Percentiles rank a stretch among this genome's conserved stretches.
phyloP scores from a whole-genome alignment of 2,888 invertebrate genomes.

The Leptopilina syphax region DNA sequence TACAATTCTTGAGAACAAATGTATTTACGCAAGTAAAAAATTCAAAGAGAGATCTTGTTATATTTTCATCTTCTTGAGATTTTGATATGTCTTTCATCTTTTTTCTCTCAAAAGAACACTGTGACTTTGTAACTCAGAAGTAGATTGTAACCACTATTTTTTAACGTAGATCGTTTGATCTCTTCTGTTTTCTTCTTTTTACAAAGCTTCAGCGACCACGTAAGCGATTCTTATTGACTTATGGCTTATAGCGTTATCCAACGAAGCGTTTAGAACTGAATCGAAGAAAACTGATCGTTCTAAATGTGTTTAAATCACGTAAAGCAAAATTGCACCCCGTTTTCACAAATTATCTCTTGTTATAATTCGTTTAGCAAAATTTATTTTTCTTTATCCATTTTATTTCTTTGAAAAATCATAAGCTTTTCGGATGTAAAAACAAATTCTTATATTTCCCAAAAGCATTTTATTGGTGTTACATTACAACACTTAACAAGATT shows the following conservation, averaged over 20 bases:
- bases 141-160: conserved; percentile 18
- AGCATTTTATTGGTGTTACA: no score
- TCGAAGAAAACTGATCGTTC: conserved; percentile 1
- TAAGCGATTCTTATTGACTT: conserved; percentile 27
- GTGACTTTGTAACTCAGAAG: conserved; percentile 1
- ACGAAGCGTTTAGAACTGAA: background rate
- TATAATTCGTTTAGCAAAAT: background rate
- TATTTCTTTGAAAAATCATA: no score
- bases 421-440: no score
- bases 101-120: background rate
- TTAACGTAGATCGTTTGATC: conserved; percentile 29
- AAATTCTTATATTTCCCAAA: no score
- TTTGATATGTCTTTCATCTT: conserved; percentile 1
- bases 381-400: background rate
- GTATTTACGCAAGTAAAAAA: background rate
- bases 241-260: conserved; percentile 18
- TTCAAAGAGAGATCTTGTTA: background rate
- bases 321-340: background rate
- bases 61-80: background rate
- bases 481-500: no score
- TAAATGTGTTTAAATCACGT: conserved; percentile 9
- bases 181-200: background rate
- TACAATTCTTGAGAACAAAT: background rate
- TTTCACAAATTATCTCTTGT: background rate
- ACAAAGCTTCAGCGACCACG: background rate